Evolutionary conservation across 2,888 invertebrate species (phyloP), one percentile per base, ranked within the genome.

Genomic region (Adineta ricciae): DNA sequence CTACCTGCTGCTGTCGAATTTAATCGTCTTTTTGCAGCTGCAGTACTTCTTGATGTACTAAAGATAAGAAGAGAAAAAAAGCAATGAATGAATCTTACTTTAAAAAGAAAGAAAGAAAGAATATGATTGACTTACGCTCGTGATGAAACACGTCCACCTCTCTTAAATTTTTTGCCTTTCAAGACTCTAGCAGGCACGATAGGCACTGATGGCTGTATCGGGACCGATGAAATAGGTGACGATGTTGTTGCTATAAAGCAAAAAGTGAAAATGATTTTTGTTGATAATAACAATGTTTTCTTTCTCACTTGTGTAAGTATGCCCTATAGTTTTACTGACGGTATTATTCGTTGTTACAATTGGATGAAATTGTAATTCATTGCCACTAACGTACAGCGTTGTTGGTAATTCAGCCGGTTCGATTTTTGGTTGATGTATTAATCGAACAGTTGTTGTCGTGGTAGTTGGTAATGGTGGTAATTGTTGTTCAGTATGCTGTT

Each of bases 121-220:
- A 64, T 32, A 32, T 1, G 24, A 3, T 21, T 14, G 41, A 78
- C 41, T 8, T 78, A 78, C 78, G 78, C 41, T 41, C 41, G 24
- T 2, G 78, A 38, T 78, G 78, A 41, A 41, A 38, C 41, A 11
- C 78, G 78, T 36, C 78, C 78, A 41, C 38, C 78, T 9, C 78
- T 38, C 41, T 78, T 78, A 24, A 78, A 78, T 78, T 41, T 78
- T 78, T 78, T 78, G 8, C 78, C 78, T 78, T 41, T 78, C n/a
- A 78, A 41, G 24, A 78, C 24, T 41, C 78, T 7, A 2, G 78
- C 78, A 41, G 78, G 41, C 11, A 41, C 78, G 41, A 38, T 41
- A 64, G 64, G 64, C 32, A 64, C 64, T 1, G 64, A 32, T 36
- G 64, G 64, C 16, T 64, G 64, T 64, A 64, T 64, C 5, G 64